Evolutionary conservation across 2,113 vertebrate species (phyloP).

Genomic region (Egretta garzetta): DNA sequence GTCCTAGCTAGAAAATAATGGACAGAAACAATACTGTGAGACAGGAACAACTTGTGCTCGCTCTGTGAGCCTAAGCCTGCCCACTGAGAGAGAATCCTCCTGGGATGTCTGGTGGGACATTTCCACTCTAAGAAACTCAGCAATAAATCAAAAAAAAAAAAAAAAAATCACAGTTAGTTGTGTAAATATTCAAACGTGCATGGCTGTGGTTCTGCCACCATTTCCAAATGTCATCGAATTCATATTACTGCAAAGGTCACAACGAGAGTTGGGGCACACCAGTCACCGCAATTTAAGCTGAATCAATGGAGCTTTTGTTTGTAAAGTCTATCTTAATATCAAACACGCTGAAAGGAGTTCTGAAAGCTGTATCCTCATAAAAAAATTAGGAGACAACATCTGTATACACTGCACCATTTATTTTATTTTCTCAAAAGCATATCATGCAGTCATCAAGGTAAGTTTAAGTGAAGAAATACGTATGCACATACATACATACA

Average conservation of each 20-base stretch:
- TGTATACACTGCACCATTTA: not conserved
- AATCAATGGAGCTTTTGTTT: not conserved
- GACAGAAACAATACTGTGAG: not conserved
- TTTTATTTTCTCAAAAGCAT: not conserved
- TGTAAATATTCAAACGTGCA: not conserved
- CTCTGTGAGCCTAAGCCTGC: not conserved
- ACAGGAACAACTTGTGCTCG: not conserved
- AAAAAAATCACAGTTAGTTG: not conserved
- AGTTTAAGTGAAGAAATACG: not conserved
- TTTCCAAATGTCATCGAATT: not conserved
- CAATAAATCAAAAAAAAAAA: not conserved
- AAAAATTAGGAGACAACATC: not conserved
- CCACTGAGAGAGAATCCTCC: not conserved
- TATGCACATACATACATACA: not conserved
- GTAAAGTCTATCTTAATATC: not conserved
- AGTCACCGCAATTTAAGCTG: not conserved
- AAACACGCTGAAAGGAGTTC: not conserved
- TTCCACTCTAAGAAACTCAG: not conserved
- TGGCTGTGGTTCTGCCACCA: not conserved
- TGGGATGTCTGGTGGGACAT: not conserved
- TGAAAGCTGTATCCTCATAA: not conserved
- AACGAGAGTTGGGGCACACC: fast-evolving
- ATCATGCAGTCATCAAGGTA: not conserved
- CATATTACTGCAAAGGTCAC: not conserved
- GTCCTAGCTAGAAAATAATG: not conserved